phyloP scores from a whole-genome alignment of 1,140 invertebrate species.

The Plodia interpunctella region DNA sequence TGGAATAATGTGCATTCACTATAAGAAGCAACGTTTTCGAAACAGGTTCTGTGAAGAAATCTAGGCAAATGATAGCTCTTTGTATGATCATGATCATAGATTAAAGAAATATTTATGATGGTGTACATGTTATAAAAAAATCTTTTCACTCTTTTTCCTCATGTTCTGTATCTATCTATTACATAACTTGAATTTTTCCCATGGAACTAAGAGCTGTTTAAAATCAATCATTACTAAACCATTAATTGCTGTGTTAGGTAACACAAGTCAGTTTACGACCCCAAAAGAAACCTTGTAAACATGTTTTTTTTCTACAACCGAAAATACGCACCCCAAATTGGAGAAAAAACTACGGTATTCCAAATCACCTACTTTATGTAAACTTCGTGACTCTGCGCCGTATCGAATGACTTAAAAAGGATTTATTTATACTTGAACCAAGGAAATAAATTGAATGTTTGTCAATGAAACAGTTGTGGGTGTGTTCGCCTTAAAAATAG shows the following conservation, averaged over 20 bases:
- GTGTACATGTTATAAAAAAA: too few species aligned
- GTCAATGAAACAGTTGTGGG: constrained; percentile 51
- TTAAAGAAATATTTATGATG: too few species aligned
- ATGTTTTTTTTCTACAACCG: constrained; percentile 62
- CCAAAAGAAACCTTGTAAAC: constrained; percentile 65
- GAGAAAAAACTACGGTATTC: constrained; percentile 59
- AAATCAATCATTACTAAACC: constrained; percentile 27
- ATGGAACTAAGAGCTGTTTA: constrained; percentile 12
- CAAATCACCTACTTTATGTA: constrained; percentile 76
- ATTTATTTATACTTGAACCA: constrained; percentile 67
- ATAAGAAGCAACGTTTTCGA: too few species aligned
- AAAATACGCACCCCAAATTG: constrained; percentile 32
- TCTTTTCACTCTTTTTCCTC: too few species aligned
- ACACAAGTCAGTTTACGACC: constrained; percentile 64
- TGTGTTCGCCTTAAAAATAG: constrained; percentile 47
- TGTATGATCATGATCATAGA: too few species aligned
- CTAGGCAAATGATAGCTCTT: too few species aligned
- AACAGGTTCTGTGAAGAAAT: too few species aligned
- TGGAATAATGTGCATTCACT: too few species aligned
- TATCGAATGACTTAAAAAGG: constrained; percentile 76
- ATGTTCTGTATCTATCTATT: too few species aligned
- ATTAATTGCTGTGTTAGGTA: constrained; percentile 47
- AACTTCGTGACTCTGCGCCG: constrained; percentile 72
- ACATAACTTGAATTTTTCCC: background rate
- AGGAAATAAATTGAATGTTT: constrained; percentile 52